Percentiles rank a stretch among this genome's conserved stretches.
These are phyloP conservation scores for Glossosoma conforme DNA, from an alignment of 1,140 invertebrate species.

Conservation along the genomic window DNA sequence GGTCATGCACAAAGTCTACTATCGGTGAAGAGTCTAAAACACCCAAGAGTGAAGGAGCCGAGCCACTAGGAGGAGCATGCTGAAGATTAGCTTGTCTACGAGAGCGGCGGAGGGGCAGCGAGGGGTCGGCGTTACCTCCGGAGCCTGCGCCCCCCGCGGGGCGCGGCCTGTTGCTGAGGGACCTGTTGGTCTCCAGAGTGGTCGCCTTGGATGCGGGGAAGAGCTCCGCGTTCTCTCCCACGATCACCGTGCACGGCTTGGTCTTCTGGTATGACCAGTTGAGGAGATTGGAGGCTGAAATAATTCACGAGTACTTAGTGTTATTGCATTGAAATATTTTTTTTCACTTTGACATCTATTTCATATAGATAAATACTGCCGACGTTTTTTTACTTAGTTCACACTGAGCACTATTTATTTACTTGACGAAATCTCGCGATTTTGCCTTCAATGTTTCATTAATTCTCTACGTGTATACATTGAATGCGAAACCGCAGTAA, in stretches of 20 bases:
- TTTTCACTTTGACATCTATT: too few relatives aligned
- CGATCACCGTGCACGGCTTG: conserved; percentile 75
- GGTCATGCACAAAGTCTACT: conserved; percentile 48
- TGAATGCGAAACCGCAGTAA: too few relatives aligned
- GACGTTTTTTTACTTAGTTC: too few relatives aligned
- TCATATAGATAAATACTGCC: too few relatives aligned
- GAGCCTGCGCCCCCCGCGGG: conserved; percentile 44
- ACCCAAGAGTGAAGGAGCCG: conserved; percentile 41
- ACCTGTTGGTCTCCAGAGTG: conserved; percentile 58
- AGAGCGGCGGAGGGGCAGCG: conserved; percentile 45
- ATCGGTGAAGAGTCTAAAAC: conserved; percentile 40
- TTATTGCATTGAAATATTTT: too few relatives aligned
- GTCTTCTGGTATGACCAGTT: conserved; percentile 76
- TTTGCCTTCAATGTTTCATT: too few relatives aligned
- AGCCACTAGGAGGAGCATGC: conserved; percentile 52
- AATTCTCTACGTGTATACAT: too few relatives aligned
- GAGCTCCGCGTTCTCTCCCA: conserved; percentile 65
- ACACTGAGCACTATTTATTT: neutral
- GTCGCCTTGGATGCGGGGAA: conserved; percentile 59
- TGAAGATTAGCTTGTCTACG: conserved; percentile 59
- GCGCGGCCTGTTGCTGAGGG: conserved; percentile 51
- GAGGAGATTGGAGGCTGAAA: conserved; percentile 71
- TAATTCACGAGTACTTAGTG: too few relatives aligned
- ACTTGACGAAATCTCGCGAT: too few relatives aligned
- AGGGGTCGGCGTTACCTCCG: conserved; percentile 55